Evolutionary conservation across 2,797 vertebrate genomes (phyloP).

Genomic region (Alauda arvensis): DNA sequence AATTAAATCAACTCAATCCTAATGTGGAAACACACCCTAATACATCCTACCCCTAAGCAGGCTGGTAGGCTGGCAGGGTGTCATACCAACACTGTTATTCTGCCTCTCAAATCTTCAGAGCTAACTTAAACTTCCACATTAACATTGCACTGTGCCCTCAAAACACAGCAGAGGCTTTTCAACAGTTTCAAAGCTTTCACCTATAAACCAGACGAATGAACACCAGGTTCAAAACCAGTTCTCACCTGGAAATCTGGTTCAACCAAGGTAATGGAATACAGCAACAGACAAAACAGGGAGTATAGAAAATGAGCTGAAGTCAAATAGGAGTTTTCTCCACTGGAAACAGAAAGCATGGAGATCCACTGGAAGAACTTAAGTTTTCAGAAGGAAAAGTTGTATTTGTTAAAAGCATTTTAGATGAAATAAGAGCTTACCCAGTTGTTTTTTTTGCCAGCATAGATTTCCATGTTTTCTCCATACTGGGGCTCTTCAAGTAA

Average conservation of each 20-base stretch:
- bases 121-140: neutral
- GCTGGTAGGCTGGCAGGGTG: neutral
- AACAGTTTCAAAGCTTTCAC: neutral
- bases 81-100: neutral
- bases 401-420: neutral
- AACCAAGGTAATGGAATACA: neutral
- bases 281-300: neutral
- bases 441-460: constrained; percentile 93
- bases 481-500: constrained; percentile 92
- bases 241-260: neutral
- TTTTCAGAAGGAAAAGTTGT: neutral
- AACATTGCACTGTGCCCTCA: neutral
- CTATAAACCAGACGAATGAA: neutral
- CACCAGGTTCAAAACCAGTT: neutral
- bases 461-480: constrained; percentile 93
- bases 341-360: neutral
- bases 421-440: constrained; percentile 80
- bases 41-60: neutral
- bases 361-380: neutral
- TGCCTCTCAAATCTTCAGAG: neutral
- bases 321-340: neutral
- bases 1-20: neutral
- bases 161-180: neutral
- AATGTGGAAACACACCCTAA: neutral
- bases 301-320: neutral